Evolutionary conservation across 2,113 vertebrate species (phyloP).

Genomic region (Menidia beryllina): DNA sequence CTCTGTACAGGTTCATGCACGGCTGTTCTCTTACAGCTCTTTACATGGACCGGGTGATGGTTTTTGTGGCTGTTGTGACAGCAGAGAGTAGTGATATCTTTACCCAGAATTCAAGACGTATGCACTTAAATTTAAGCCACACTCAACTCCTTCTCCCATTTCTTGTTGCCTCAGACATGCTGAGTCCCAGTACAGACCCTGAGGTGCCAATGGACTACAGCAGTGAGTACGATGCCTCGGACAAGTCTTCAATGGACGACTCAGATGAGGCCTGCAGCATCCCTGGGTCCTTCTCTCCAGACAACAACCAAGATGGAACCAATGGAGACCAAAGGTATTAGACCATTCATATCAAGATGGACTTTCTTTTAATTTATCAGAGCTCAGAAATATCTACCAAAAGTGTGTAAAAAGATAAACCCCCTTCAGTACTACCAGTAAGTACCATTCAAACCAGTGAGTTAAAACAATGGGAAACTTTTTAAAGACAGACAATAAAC

Average conservation of each 20-base stretch:
- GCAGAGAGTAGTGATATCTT: not conserved
- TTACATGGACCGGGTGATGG: not conserved
- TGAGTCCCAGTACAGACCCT: conserved; percentile 79
- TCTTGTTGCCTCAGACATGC: conserved; percentile 67
- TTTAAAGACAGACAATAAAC: too few species aligned
- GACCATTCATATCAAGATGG: not conserved
- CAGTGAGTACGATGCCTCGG: conserved; percentile 82
- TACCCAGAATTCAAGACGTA: conserved; percentile 1
- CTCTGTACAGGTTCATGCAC: conserved; percentile 13
- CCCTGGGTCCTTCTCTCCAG: conserved; percentile 87
- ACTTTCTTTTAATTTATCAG: too few species aligned
- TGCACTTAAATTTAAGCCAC: not conserved
- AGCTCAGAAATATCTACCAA: too few species aligned
- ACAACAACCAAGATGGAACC: conserved; percentile 83
- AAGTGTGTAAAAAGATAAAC: too few species aligned
- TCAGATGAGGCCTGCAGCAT: conserved; percentile 86
- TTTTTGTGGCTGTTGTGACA: not conserved
- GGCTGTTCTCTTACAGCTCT: not conserved
- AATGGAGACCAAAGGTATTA: conserved; percentile 85
- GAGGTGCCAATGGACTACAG: conserved; percentile 90
- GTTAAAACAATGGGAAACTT: too few species aligned
- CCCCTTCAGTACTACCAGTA: too few species aligned
- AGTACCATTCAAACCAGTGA: too few species aligned
- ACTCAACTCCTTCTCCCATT: not conserved
- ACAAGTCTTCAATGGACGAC: conserved; percentile 87